phyloP scores from a whole-genome alignment of 2,888 invertebrate genomes.

The Temnothorax rugatulus region DNA sequence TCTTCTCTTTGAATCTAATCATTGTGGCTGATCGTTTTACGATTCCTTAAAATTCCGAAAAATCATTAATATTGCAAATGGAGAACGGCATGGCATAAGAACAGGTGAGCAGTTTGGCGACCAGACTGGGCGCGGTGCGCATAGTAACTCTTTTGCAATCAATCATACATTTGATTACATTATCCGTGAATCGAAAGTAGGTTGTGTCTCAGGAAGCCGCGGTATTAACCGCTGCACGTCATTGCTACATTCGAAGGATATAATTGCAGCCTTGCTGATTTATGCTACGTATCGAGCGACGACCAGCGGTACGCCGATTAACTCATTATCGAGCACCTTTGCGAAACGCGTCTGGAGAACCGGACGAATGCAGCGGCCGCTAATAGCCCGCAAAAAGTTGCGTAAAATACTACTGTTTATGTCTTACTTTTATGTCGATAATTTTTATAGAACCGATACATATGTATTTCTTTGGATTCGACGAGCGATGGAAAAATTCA shows the following conservation, averaged over 20 bases:
- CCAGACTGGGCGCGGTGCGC: conserved; percentile 60
- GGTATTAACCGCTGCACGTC: conserved; percentile 5
- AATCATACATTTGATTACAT: conserved; percentile 56
- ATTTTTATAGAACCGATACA: neutral
- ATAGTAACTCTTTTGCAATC: conserved; percentile 56
- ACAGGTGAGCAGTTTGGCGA: conserved; percentile 55
- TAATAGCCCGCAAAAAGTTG: conserved; percentile 42
- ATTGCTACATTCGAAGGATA: conserved; percentile 28
- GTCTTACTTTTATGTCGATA: neutral
- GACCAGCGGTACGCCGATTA: conserved; percentile 41
- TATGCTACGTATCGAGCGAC: conserved; percentile 26
- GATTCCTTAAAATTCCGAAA: neutral
- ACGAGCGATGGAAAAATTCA: neutral
- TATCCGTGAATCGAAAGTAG: conserved; percentile 52
- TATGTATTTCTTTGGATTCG: neutral
- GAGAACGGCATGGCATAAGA: neutral
- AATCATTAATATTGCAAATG: neutral
- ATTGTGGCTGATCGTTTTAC: neutral
- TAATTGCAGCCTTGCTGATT: conserved; percentile 54
- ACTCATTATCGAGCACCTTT: conserved; percentile 47
- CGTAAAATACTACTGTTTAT: conserved; percentile 31
- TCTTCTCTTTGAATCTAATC: conserved; percentile 39
- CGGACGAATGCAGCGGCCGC: conserved; percentile 23
- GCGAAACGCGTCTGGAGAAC: conserved; percentile 39
- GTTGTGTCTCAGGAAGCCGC: conserved; percentile 52